Base-by-base conservation (phyloP, 1,140 invertebrate species). In the Acromyrmex heyeri region DNA sequence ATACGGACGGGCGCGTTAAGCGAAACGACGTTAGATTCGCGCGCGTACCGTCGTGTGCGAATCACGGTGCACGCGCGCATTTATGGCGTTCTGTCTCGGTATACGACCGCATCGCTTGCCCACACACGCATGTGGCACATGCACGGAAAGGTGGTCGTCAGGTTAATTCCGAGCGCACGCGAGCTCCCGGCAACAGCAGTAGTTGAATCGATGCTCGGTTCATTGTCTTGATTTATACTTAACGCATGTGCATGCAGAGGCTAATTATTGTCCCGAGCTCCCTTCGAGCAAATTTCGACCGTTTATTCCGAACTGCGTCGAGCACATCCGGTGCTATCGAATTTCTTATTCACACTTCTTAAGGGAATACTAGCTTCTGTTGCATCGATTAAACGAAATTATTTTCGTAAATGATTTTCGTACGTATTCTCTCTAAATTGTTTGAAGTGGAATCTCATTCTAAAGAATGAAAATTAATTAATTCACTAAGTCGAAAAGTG, bases 111-210 rank as follows among this genome's bases (percentile, higher is more conserved):
- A 70, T 86, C 61, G 50, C 73, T 34, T 38, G 34, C 34, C 7
- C 34, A 38, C 34, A 53, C 70, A 34, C 50, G 55, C 67, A 76
- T 53, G n/a, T 16, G 34, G 34, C n/a, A 38, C 64, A 67, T 48
- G 64, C 64, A 67, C 64, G 34, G 8, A 79, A 53, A 27, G 79
- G 62, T 70, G 55, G 81, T 81, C 44, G 79, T 69, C 57, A 57
- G n/a, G 88, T 70, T 92, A 92, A 92, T 92, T 91, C 70, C 79
- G 76, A 79, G 64, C 57, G 82, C 89, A 92, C 91, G 91, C 89
- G 77, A 92, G 64, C 83, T 4, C 78, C 34, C 59, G 30, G 78
- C 70, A 76, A 72, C 69, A 83, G 69, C 27, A 38, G 53, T 30
- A 61, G 50, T 85, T 55, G 62, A 89, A 89, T 88, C 90, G 90